Conservation (phyloP, 2,888 invertebrate genomes). For the Troides helena region DNA sequence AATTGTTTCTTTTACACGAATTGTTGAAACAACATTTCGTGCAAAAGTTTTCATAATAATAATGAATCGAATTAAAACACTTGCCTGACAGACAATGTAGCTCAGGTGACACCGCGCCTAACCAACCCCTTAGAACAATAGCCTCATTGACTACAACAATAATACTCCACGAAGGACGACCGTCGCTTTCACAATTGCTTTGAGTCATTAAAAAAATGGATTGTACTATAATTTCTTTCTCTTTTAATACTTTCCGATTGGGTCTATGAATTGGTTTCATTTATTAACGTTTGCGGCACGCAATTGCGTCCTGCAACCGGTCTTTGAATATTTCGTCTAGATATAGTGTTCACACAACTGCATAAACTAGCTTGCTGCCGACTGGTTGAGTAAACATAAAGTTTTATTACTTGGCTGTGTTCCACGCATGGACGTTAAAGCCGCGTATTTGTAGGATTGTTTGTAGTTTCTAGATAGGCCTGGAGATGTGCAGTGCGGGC, state of each 20-base stretch:
- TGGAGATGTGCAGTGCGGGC: constrained; percentile 38
- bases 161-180: constrained; percentile 49
- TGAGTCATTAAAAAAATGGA: constrained; percentile 48
- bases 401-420: constrained; percentile 79
- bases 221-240: constrained; percentile 47
- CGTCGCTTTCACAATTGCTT: constrained; percentile 36
- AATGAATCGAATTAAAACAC: constrained; percentile 58
- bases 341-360: constrained; percentile 43
- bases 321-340: constrained; percentile 45
- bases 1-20: neutral
- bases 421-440: constrained; percentile 75
- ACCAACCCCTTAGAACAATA: constrained; percentile 58
- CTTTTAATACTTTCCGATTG: constrained; percentile 9
- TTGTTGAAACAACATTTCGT: constrained; percentile 19
- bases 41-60: constrained; percentile 43
- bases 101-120: constrained; percentile 58
- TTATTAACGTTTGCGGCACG: constrained; percentile 35
- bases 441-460: constrained; percentile 67
- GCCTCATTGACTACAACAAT: constrained; percentile 70
- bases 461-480: constrained; percentile 50
- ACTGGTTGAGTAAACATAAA: constrained; percentile 74
- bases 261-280: constrained; percentile 28
- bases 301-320: constrained; percentile 42
- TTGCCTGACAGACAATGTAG: constrained; percentile 59
- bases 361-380: constrained; percentile 65